Percentiles rank a stretch among this genome's conserved stretches.
Conservation (phyloP, 2,113 vertebrate species). For the Stigmatopora nigra region DNA sequence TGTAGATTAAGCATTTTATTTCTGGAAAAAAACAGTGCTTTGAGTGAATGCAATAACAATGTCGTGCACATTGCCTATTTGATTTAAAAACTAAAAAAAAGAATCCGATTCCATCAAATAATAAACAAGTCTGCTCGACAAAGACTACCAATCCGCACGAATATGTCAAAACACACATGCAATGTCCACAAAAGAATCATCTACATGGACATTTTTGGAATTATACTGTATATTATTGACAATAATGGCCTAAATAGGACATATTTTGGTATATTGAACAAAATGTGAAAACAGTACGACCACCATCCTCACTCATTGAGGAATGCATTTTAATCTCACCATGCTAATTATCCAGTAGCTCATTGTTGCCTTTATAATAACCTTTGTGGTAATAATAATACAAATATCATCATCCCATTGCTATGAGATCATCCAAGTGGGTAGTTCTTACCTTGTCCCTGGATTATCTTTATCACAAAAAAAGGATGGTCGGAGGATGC, state of each 20-base stretch:
- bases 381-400: not conserved
- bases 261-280: not conserved
- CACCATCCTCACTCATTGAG: not conserved
- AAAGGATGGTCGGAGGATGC: constrained; percentile 15
- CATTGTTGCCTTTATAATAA: not conserved
- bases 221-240: not conserved
- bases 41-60: not conserved
- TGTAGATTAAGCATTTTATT: not conserved
- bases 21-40: not conserved
- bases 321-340: not conserved
- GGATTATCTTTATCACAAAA: constrained; percentile 1
- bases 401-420: not conserved
- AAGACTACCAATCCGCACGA: not conserved
- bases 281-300: not conserved
- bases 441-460: constrained; percentile 33
- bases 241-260: not conserved
- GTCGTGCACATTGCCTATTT: not conserved
- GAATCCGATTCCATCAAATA: not conserved
- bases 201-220: not conserved
- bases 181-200: not conserved
- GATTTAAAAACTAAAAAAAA: not conserved
- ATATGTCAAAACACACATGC: not conserved
- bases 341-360: constrained; percentile 20
- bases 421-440: not conserved
- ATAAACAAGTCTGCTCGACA: not conserved